Evolutionary conservation across 2,113 vertebrate genomes (phyloP).

Genomic region (Laticauda colubrina): DNA sequence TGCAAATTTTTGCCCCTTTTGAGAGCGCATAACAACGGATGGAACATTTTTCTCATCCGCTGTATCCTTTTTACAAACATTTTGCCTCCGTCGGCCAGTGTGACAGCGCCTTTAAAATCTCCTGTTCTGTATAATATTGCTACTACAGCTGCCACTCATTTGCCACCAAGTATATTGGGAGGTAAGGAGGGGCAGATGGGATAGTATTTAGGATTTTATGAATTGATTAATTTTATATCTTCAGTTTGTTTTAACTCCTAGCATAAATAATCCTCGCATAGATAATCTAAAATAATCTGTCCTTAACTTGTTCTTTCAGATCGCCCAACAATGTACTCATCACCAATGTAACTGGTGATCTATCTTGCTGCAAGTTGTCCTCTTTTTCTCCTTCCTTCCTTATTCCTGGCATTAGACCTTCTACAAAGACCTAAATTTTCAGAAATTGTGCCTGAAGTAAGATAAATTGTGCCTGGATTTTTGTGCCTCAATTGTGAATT

Average conservation of each 20-base stretch:
- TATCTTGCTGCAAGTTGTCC: neutral
- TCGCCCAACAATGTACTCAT: neutral
- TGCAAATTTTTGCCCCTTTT: too few species aligned
- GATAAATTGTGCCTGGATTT: neutral
- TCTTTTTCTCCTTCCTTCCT: neutral
- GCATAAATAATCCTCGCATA: neutral
- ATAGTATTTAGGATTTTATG: neutral
- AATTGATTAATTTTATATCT: neutral
- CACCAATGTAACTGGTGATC: neutral
- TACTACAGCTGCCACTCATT: neutral
- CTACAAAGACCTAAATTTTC: neutral
- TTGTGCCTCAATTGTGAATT: neutral
- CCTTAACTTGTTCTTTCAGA: neutral
- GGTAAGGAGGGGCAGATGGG: neutral
- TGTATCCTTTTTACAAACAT: too few species aligned
- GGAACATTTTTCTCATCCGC: too few species aligned
- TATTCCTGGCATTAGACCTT: neutral
- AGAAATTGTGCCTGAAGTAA: neutral
- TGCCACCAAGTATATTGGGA: neutral
- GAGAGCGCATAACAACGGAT: too few species aligned
- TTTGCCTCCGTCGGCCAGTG: too few species aligned
- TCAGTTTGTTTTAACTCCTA: neutral
- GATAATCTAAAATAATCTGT: neutral
- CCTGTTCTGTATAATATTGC: neutral
- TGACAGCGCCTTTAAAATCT: neutral